phyloP scores from a whole-genome alignment of 2,797 vertebrate genomes.

The Ceyx erithaca region DNA sequence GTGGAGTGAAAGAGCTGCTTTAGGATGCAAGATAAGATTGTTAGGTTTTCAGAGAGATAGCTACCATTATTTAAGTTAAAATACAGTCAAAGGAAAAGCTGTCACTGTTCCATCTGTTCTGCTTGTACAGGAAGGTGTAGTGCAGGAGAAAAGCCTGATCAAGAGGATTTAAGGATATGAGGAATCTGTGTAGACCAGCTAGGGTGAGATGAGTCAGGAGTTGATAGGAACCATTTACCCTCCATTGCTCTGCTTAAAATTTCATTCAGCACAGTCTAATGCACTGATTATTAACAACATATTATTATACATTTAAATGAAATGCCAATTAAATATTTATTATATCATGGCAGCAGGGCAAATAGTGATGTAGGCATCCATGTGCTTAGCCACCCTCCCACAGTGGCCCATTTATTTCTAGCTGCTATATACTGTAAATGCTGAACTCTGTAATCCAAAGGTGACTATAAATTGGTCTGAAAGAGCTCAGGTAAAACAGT shows the following conservation, averaged over 20 bases:
- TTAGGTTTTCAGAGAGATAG: background rate
- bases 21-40: background rate
- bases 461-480: background rate
- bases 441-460: background rate
- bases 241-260: background rate
- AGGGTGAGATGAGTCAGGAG: background rate
- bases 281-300: background rate
- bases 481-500: background rate
- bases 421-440: background rate
- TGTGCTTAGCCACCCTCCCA: background rate
- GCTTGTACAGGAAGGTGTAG: background rate
- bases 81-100: background rate
- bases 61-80: background rate
- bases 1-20: background rate
- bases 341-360: background rate
- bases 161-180: background rate
- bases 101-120: background rate
- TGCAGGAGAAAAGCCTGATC: background rate
- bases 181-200: background rate
- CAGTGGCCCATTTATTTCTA: background rate
- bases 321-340: background rate
- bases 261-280: background rate
- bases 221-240: background rate
- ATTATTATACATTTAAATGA: background rate
- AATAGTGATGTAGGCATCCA: background rate